Conservation (phyloP, 1,140 invertebrate genomes). For the Rhyzopertha dominica region DNA sequence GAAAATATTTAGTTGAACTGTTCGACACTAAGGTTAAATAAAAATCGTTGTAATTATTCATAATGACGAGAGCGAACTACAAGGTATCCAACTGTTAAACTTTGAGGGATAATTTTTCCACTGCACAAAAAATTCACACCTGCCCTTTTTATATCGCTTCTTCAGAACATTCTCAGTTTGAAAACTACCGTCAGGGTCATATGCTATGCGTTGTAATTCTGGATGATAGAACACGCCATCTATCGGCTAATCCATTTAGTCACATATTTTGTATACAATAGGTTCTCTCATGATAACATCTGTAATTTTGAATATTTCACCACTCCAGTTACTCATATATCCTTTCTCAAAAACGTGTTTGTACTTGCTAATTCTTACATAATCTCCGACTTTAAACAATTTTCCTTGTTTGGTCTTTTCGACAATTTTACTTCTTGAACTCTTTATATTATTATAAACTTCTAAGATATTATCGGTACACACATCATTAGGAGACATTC, state of each 20-base stretch:
- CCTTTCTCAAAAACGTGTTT: constrained; percentile 30
- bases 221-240: constrained; percentile 33
- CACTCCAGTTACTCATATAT: constrained; percentile 37
- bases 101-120: constrained; percentile 5
- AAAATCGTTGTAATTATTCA: constrained; percentile 1
- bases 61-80: not conserved
- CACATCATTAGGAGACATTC: constrained; percentile 36
- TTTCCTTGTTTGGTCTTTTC: constrained; percentile 9
- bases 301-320: constrained; percentile 40
- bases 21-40: constrained; percentile 1
- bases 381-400: constrained; percentile 19
- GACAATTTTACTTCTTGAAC: constrained; percentile 13
- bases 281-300: constrained; percentile 28
- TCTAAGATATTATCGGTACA: constrained; percentile 34
- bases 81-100: constrained; percentile 1
- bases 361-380: constrained; percentile 31
- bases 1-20: constrained; percentile 9
- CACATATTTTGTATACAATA: constrained; percentile 33
- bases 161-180: constrained; percentile 5
- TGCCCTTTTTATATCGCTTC: constrained; percentile 7
- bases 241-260: constrained; percentile 33
- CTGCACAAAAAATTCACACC: constrained; percentile 3
- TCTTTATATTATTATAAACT: constrained; percentile 34
- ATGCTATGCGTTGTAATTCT: constrained; percentile 8
- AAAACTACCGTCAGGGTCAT: not conserved